Evolutionary conservation across 1,140 invertebrate genomes (phyloP).

Genomic region (Drosophila subobscura): DNA sequence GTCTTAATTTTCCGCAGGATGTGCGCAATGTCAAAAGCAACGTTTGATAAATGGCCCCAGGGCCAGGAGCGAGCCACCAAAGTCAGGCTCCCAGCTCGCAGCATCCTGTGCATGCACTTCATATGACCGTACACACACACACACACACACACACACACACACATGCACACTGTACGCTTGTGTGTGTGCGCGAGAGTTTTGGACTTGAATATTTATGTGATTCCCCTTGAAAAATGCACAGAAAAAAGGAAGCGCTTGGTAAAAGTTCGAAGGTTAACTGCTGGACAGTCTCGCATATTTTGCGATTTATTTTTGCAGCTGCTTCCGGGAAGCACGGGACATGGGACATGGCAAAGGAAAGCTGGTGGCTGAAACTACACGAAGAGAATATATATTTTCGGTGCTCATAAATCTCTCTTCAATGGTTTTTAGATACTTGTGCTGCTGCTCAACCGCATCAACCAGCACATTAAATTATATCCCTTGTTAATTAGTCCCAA

Average conservation of each 20-base stretch:
- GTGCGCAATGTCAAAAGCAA: constrained; percentile 77
- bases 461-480: constrained; percentile 18
- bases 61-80: constrained; percentile 28
- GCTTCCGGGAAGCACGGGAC: constrained; percentile 46
- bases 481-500: constrained; percentile 48
- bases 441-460: not conserved
- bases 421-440: constrained; percentile 44
- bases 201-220: constrained; percentile 71
- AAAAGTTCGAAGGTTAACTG: constrained; percentile 48
- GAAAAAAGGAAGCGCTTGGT: constrained; percentile 10
- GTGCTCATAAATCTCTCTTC: constrained; percentile 37
- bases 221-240: constrained; percentile 55
- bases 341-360: constrained; percentile 24
- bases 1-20: constrained; percentile 80
- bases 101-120: constrained; percentile 23
- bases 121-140: constrained; percentile 6
- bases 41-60: constrained; percentile 71
- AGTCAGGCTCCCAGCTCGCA: constrained; percentile 17
- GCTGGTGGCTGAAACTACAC: not conserved
- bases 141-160: too few species aligned
- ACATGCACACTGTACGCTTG: not conserved
- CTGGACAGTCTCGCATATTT: constrained; percentile 50
- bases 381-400: constrained; percentile 22
- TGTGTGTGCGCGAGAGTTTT: constrained; percentile 38
- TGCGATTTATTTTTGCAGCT: constrained; percentile 49